Conservation (phyloP, 2,888 invertebrate genomes). For the Tubulanus polymorphus region DNA sequence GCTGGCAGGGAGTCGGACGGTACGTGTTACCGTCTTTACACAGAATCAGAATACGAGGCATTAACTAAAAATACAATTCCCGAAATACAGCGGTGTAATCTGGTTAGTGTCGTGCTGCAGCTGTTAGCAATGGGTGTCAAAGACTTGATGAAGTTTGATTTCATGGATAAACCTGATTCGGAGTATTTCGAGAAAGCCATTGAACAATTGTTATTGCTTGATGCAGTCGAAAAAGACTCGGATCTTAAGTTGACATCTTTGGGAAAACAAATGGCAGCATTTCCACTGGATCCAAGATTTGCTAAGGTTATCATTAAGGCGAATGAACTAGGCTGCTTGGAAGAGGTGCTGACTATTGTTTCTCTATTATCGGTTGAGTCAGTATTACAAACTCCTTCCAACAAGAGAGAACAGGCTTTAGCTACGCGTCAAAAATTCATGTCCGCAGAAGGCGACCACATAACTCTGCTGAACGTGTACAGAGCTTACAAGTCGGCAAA, state of each 20-base stretch:
- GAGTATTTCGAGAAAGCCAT: conserved; percentile 58
- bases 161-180: conserved; percentile 80
- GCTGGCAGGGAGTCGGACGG: conserved; percentile 83
- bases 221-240: conserved; percentile 62
- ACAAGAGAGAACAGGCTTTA: conserved; percentile 70
- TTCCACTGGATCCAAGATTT: conserved; percentile 87
- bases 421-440: conserved; percentile 72
- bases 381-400: conserved; percentile 70
- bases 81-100: conserved; percentile 74
- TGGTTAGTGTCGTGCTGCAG: conserved; percentile 73
- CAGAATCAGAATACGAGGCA: conserved; percentile 69
- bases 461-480: conserved; percentile 85
- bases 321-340: conserved; percentile 64
- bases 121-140: conserved; percentile 80
- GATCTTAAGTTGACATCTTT: conserved; percentile 65
- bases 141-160: conserved; percentile 74
- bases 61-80: conserved; percentile 73
- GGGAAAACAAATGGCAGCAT: conserved; percentile 81
- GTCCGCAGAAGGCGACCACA: conserved; percentile 84
- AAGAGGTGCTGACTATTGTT: conserved; percentile 73
- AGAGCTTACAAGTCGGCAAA: conserved; percentile 71
- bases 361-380: conserved; percentile 85
- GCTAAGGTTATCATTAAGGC: conserved; percentile 78
- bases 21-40: conserved; percentile 81
- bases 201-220: conserved; percentile 55